Conservation (phyloP, 1,140 invertebrate species). For the Scaptomyza hsui region DNA sequence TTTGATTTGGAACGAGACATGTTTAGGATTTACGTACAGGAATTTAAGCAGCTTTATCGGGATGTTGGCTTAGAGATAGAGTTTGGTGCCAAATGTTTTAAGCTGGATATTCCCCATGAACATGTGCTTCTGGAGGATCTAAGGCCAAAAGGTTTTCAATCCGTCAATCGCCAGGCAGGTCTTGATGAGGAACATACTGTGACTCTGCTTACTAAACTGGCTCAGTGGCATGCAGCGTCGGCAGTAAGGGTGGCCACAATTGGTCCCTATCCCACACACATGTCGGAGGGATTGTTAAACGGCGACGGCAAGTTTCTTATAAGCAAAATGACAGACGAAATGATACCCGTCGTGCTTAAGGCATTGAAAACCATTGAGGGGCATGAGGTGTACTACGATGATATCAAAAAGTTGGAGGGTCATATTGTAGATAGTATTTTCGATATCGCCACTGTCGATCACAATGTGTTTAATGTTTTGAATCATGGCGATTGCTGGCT, state of each 20-base stretch:
- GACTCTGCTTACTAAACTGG: conserved; percentile 84
- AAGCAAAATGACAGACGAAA: conserved; percentile 13
- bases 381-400: conserved; percentile 49
- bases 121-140: conserved; percentile 86
- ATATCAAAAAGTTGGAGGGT: conserved; percentile 23
- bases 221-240: conserved; percentile 85
- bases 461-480: conserved; percentile 86
- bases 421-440: conserved; percentile 33
- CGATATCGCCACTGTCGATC: conserved; percentile 44
- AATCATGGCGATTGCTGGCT: conserved; percentile 87
- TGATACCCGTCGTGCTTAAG: conserved; percentile 13
- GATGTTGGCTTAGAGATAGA: conserved; percentile 62
- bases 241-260: conserved; percentile 83
- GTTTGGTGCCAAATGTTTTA: conserved; percentile 66
- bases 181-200: conserved; percentile 84
- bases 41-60: conserved; percentile 68
- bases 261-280: conserved; percentile 64
- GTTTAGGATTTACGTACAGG: conserved; percentile 58
- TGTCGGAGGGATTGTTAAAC: conserved; percentile 36
- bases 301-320: conserved; percentile 10
- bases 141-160: conserved; percentile 60
- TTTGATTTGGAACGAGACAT: conserved; percentile 62
- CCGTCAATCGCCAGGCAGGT: conserved; percentile 85
- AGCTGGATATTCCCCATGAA: conserved; percentile 30
- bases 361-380: conserved; percentile 32